phyloP scores from a whole-genome alignment of 1,140 invertebrate genomes.

The Marisa cornuarietis region DNA sequence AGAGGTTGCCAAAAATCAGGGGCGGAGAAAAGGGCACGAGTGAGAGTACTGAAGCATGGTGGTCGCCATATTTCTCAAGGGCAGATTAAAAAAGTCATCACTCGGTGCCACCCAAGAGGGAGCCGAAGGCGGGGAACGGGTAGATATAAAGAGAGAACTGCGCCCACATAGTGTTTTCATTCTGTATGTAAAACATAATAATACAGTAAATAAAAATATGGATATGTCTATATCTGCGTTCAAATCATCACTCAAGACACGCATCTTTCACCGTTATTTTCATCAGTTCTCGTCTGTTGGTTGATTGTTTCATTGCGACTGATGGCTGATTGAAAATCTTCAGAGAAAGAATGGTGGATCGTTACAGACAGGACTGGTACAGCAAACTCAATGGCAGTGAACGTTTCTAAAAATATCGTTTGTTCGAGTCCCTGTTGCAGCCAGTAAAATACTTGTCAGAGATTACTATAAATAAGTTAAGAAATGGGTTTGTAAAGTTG shows the following conservation, averaged over 20 bases:
- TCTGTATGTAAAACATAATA: not conserved
- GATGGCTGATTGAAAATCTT: no score
- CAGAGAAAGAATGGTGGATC: no score
- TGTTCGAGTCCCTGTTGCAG: no score
- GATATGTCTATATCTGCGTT: not conserved
- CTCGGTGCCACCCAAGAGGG: not conserved
- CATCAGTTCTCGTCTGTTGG: not conserved
- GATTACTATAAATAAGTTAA: no score
- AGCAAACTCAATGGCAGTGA: no score
- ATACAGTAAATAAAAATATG: not conserved
- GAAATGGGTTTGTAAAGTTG: no score
- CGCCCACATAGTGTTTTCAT: not conserved
- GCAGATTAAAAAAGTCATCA: not conserved
- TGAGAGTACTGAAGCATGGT: not conserved
- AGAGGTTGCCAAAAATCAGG: not conserved
- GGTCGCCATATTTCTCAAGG: not conserved
- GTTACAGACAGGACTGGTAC: no score
- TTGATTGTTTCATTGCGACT: not conserved
- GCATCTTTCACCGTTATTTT: not conserved
- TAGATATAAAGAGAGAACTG: not conserved
- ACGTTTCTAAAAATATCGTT: no score
- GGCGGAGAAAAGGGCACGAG: not conserved
- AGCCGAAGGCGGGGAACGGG: not conserved
- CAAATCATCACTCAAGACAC: not conserved
- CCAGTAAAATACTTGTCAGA: no score